Evolutionary conservation across 2,797 vertebrate genomes (phyloP), one percentile per base, ranked within the genome.

Genomic region (Megalops cyprinoides): DNA sequence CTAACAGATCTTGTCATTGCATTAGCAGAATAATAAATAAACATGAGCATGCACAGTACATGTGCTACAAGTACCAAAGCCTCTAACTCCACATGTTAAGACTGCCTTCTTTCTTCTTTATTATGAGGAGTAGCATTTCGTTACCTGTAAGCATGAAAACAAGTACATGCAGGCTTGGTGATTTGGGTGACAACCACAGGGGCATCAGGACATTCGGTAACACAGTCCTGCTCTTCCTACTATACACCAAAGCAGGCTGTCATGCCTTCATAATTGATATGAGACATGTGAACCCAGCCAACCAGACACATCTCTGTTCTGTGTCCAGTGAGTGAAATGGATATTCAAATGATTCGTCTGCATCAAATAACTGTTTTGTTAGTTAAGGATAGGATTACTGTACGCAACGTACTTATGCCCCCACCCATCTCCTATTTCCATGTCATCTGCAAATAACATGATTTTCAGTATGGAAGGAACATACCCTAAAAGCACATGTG

Each of bases 321-420:
- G 18, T 12, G n/a, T 44, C 34, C 62, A 25, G 48, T 42, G 53
- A 56, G 34, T 53, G 49, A 44, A 53, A 34, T 58, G 80, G 75
- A 67, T 53, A 77, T 71, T 69, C 20, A 28, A 69, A 81, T 23
- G 48, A 20, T 46, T 46, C 75, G 31, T 77, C 74, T 69, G 42
- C 62, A 53, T 65, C 75, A 73, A 58, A 46, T 65, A 75, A 55
- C 9, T 39, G 51, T 62, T 62, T 79, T 77, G 71, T 76, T 73
- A 56, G n/a, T n/a, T n/a, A 75, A 53, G 62, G 39, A n/a, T 18
- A 76, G 78, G 55, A 46, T 53, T 62, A 51, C 20, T n/a, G 65
- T 69, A 12, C 77, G 77, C 46, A 37, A 31, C 37, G 5, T 49
- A 56, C 71, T 37, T 28, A 8, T 4, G 71, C 65, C 34, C 31